phyloP scores from a whole-genome alignment of 2,888 invertebrate genomes.

The Drosophila siamana region DNA sequence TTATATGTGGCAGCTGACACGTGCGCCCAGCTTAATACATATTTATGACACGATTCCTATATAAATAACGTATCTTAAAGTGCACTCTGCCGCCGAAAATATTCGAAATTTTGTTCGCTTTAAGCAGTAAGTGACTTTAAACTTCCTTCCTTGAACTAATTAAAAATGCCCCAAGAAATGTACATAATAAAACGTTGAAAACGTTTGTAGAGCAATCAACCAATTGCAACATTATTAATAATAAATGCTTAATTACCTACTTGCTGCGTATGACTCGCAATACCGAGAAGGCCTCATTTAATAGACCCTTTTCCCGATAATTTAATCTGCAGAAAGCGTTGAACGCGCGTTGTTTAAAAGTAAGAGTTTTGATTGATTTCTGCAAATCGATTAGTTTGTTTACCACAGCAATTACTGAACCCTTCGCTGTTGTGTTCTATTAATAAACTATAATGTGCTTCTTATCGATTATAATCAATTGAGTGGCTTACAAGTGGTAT shows the following conservation, averaged over 20 bases:
- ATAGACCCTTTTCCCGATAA: background rate
- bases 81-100: slow-evolving; percentile 1
- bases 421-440: background rate
- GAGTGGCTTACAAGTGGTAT: slow-evolving; percentile 27
- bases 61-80: slow-evolving; percentile 4
- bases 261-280: no score
- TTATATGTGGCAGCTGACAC: slow-evolving; percentile 16
- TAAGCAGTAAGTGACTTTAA: background rate
- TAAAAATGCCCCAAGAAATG: background rate
- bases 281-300: no score
- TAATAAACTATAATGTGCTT: slow-evolving; percentile 36
- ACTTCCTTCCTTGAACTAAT: background rate
- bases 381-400: slow-evolving; percentile 32
- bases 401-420: slow-evolving; percentile 8
- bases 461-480: slow-evolving; percentile 57
- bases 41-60: slow-evolving; percentile 16
- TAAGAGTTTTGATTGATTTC: slow-evolving; percentile 19
- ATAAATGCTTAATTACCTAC: no score
- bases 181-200: no score
- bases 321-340: background rate
- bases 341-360: background rate
- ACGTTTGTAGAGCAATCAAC: no score
- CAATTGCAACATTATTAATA: no score
- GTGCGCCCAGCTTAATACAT: slow-evolving; percentile 24
- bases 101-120: background rate